Percentiles rank a stretch among this genome's conserved stretches.
These are phyloP conservation scores for Calyptomena viridis DNA, from an alignment of 2,113 vertebrate genomes.

Conservation along the genomic window DNA sequence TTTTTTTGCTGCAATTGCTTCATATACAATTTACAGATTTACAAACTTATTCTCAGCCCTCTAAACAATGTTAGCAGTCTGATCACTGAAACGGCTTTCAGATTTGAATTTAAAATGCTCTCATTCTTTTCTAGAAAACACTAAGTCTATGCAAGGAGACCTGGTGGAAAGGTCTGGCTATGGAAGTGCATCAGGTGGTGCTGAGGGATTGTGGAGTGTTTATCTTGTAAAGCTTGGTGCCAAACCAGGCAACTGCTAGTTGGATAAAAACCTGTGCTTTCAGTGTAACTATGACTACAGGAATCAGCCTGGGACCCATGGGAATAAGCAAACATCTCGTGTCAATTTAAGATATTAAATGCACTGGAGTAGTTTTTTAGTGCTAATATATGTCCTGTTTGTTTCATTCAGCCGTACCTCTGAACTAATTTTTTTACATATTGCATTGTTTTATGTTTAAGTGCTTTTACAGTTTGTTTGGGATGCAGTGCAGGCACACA, in stretches of 20 bases:
- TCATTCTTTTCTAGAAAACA: background rate
- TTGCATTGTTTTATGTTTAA: background rate
- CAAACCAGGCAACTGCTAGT: background rate
- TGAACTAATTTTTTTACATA: background rate
- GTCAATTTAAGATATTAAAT: background rate
- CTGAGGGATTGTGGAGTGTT: background rate
- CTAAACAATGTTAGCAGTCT: background rate
- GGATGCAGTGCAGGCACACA: background rate
- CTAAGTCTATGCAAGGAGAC: background rate
- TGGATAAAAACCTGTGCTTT: constrained; percentile 7
- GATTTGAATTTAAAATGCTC: background rate
- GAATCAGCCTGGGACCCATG: background rate
- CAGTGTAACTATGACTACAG: constrained; percentile 30
- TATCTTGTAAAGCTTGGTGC: background rate
- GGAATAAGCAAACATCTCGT: background rate
- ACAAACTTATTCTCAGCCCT: background rate
- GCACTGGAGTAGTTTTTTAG: background rate
- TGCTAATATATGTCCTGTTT: background rate
- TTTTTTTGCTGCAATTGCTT: background rate
- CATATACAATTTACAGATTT: background rate
- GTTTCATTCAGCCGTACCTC: background rate
- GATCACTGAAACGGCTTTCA: background rate
- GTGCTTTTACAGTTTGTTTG: background rate
- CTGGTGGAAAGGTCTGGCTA: background rate
- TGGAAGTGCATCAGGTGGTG: background rate